Conservation (phyloP, 2,797 vertebrate genomes). For the Mormyrus hasselquistii region DNA sequence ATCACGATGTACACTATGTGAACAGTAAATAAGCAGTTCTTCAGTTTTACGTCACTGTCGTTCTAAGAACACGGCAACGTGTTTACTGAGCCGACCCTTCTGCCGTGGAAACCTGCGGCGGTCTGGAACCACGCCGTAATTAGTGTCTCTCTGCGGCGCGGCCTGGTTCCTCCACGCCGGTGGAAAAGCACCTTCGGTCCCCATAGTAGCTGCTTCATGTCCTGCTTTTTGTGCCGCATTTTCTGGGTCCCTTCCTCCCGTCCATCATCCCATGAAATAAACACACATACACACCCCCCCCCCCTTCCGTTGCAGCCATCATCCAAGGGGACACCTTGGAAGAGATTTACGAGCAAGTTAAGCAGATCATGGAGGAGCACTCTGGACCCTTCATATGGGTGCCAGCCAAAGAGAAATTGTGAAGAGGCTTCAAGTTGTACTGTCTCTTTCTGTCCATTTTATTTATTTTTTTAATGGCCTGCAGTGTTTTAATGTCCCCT, state of each 20-base stretch:
- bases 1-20: not conserved
- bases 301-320: conserved; percentile 66
- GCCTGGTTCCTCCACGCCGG: not conserved
- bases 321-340: conserved; percentile 95
- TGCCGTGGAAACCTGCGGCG: not conserved
- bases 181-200: not conserved
- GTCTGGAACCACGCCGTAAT: not conserved
- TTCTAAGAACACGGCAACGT: not conserved
- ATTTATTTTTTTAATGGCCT: conserved; percentile 46
- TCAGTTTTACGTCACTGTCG: not conserved
- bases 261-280: not conserved
- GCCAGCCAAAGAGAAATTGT: conserved; percentile 94
- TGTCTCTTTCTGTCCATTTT: conserved; percentile 52
- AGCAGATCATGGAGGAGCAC: conserved; percentile 95
- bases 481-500: conserved; percentile 45
- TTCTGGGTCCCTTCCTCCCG: not conserved
- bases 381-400: conserved; percentile 92
- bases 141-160: not conserved
- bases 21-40: not conserved
- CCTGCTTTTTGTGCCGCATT: not conserved
- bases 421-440: conserved; percentile 54
- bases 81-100: not conserved
- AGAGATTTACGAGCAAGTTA: conserved; percentile 94
- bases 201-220: not conserved
- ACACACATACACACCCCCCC: no score